Percentiles rank a stretch among this genome's conserved stretches.
phyloP scores from a whole-genome alignment of 2,797 vertebrate genomes.

The Muscicapa striata region DNA sequence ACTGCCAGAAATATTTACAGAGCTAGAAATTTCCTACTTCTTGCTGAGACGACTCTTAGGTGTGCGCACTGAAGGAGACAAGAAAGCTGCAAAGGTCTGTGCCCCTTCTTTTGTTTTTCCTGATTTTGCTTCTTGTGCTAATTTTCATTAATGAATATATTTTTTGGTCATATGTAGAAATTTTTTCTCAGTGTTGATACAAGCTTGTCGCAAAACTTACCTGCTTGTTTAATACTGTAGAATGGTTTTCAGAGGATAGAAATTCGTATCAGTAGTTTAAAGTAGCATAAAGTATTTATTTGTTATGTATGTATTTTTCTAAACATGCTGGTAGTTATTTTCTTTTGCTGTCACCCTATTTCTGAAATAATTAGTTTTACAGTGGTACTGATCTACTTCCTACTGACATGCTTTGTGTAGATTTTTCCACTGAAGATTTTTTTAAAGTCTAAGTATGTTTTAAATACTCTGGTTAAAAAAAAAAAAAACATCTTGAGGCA shows the following conservation, averaged over 20 bases:
- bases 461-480: not conserved
- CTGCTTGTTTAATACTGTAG: not conserved
- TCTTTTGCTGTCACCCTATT: not conserved
- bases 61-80: slow-evolving; percentile 97
- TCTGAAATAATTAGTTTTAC: not conserved
- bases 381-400: not conserved
- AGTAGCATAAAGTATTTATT: not conserved
- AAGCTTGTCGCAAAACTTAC: not conserved
- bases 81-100: slow-evolving; percentile 96
- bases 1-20: slow-evolving; percentile 97
- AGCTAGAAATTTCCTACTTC: slow-evolving; percentile 98
- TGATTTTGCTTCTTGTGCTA: not conserved
- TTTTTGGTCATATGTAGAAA: not conserved
- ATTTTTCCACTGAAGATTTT: not conserved
- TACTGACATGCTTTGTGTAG: not conserved
- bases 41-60: slow-evolving; percentile 91
- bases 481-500: not conserved
- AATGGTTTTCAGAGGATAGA: not conserved
- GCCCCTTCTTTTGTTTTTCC: not conserved
- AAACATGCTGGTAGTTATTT: not conserved
- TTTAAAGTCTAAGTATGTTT: not conserved
- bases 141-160: not conserved
- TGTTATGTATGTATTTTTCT: not conserved
- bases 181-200: not conserved
- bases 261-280: not conserved